Evolutionary conservation across 2,113 vertebrate genomes (phyloP).

Genomic region (human (Homo sapiens)): GRCh38 chr4:146741501-146742000

Average conservation of each 20-base stretch:
- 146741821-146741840: not conserved
- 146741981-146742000: not conserved
- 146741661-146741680: not conserved
- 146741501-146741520: not conserved
- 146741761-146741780: not conserved
- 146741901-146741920: not conserved
- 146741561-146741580: not conserved
- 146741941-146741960: not conserved
- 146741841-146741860: not conserved
- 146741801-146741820: not conserved
- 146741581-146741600: not conserved
- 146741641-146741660: not conserved
- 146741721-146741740: not conserved
- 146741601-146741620: not conserved
- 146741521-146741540: too few relatives aligned
- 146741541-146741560: not conserved
- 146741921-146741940: not conserved
- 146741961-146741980: not conserved
- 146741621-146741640: too few relatives aligned
- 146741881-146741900: not conserved
- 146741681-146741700: not conserved
- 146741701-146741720: not conserved
- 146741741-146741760: not conserved
- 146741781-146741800: not conserved
- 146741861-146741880: not conserved